phyloP scores from a whole-genome alignment of 2,797 vertebrate species.

The Enteromius unitaeniatus region DNA sequence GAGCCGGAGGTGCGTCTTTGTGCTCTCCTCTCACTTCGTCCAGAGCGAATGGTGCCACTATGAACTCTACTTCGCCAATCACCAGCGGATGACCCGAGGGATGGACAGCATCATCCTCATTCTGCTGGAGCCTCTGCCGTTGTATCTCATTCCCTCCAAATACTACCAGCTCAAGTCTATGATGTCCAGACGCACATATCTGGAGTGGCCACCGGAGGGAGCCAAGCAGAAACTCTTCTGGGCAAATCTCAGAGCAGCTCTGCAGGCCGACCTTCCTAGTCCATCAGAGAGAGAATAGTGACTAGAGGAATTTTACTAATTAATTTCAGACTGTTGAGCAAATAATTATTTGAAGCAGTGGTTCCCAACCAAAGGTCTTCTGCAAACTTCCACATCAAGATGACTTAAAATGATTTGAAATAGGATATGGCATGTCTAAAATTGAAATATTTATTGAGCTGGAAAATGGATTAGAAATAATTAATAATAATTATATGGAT shows the following conservation, averaged over 20 bases:
- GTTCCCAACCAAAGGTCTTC: background rate
- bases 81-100: constrained; percentile 80
- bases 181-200: constrained; percentile 84
- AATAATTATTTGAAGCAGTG: background rate
- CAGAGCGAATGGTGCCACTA: constrained; percentile 96
- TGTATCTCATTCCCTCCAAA: constrained; percentile 83
- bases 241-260: constrained; percentile 85
- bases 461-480: background rate
- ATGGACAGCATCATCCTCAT: constrained; percentile 85
- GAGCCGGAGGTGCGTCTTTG: constrained; percentile 86
- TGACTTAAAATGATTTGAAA: background rate
- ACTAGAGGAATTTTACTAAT: background rate
- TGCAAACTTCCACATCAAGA: background rate
- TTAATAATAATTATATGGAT: too few relatives aligned
- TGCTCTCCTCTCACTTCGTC: constrained; percentile 89
- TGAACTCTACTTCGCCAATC: constrained; percentile 91
- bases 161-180: constrained; percentile 87
- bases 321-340: background rate
- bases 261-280: constrained; percentile 72
- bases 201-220: constrained; percentile 88
- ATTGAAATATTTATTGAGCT: background rate
- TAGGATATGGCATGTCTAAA: background rate
- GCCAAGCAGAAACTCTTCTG: constrained; percentile 86
- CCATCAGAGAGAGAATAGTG: constrained; percentile 47
- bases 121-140: constrained; percentile 85